phyloP scores from a whole-genome alignment of 2,888 invertebrate species.

The Itoplectis maculator region DNA sequence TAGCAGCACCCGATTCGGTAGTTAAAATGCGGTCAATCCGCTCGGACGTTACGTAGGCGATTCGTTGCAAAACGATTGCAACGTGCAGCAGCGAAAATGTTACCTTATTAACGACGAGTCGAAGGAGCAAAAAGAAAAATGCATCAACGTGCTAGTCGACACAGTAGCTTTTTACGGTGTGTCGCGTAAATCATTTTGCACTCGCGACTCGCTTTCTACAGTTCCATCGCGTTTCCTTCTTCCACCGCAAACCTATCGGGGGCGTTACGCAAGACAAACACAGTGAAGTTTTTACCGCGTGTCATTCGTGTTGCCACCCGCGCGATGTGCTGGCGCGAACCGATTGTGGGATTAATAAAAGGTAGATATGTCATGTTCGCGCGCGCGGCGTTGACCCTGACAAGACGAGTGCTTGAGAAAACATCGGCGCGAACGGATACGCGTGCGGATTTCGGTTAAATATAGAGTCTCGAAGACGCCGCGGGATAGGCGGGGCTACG shows the following conservation, averaged over 20 bases:
- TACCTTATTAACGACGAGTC: background rate
- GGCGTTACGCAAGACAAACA: background rate
- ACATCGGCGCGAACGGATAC: conserved; percentile 8
- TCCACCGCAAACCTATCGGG: background rate
- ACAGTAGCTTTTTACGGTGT: conserved; percentile 5
- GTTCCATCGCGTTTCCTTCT: conserved; percentile 3
- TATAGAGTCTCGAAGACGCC: conserved; percentile 38
- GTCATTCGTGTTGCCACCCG: background rate
- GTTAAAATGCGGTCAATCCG: background rate
- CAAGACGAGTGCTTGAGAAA: background rate
- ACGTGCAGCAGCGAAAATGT: background rate
- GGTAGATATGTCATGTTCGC: background rate
- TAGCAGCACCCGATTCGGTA: background rate
- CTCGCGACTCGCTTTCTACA: conserved; percentile 10
- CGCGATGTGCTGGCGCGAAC: background rate
- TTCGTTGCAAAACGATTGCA: background rate
- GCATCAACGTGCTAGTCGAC: background rate
- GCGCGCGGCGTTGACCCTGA: background rate
- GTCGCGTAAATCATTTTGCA: conserved; percentile 10
- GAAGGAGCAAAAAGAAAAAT: background rate
- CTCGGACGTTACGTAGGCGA: background rate
- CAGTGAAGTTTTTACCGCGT: background rate
- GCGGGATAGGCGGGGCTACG: too few species aligned
- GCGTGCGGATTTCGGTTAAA: conserved; percentile 19
- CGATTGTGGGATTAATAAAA: background rate